Base-by-base conservation (phyloP, 2,113 vertebrate species). In the Bubo scandiacus region DNA sequence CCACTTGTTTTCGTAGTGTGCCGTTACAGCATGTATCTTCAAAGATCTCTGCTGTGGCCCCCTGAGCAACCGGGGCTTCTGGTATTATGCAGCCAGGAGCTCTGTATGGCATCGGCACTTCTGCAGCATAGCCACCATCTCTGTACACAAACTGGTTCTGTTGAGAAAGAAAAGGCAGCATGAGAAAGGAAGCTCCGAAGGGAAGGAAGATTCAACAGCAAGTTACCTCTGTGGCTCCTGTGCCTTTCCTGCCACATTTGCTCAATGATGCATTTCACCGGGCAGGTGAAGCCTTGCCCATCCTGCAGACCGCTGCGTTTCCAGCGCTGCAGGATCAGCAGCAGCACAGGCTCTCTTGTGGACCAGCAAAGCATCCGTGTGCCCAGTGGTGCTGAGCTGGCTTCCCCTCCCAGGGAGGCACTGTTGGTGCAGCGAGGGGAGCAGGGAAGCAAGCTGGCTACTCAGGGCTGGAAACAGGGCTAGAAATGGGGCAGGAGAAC, bases 141-240 rank as follows among this genome's bases (percentile, higher is more conserved):
- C 98, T 97, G 67, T 99, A 99, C 23, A 98, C 98, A 90, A 99
- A 99, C 97, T 99, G 99, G 96, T 99, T 99, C 99, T 99, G 97
- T 70, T 12, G 91, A 80, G 5, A 91, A 83, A 78, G 51, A 72
- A 55, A 62, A 45, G 38, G 65, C 38, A 90, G 47, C 22, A 1
- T 91, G 59, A 90, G 26, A 62, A 63, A 61, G 54, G 68, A 79
- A 54, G 58, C 11, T 73, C 40, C 0, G 0, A 6, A 51, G 42
- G 49, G 62, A 63, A 27, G 45, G 18, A 34, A 52, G 22, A 9
- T 23, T 20, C 55, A n/a, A 5, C 38, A 86, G 47, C 58, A 81
- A 54, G 68, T 32, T 30, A 25, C 6, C 36, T 51, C 61, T 57
- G 78, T 3, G 5, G 54, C 51, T 85, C 25, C 38, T 26, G 23